phyloP scores from a whole-genome alignment of 2,888 invertebrate species.

The Microdon myrmicae region DNA sequence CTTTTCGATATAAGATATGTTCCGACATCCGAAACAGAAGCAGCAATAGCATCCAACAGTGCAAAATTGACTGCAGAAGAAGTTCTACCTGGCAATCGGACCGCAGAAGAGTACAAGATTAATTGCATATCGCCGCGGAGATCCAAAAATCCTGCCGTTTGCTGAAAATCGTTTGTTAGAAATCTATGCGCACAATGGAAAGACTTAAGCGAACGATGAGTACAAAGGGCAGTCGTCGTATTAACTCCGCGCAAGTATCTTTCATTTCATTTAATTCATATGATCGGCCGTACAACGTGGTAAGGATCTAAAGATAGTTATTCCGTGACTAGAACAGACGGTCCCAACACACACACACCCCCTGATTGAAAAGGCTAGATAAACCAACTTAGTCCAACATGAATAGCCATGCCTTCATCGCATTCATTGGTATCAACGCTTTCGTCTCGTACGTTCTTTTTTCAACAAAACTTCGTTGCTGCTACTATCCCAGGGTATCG shows the following conservation, averaged over 20 bases:
- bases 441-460: constrained; percentile 23
- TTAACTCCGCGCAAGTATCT: constrained; percentile 43
- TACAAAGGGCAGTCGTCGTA: constrained; percentile 28
- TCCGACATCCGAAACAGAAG: constrained; percentile 12
- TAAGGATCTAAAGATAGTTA: constrained; percentile 45
- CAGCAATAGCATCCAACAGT: constrained; percentile 5
- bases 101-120: constrained; percentile 32
- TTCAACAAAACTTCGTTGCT: constrained; percentile 9
- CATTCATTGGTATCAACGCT: constrained; percentile 47
- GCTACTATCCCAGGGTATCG: constrained; percentile 24
- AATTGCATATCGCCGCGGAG: constrained; percentile 39
- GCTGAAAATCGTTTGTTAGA: not conserved
- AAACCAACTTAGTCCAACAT: constrained; percentile 10
- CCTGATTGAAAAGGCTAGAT: constrained; percentile 19
- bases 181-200: too few species aligned
- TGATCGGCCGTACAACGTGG: constrained; percentile 41
- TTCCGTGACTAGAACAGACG: constrained; percentile 34
- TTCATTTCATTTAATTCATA: constrained; percentile 45
- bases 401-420: constrained; percentile 28
- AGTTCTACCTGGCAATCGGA: too few species aligned
- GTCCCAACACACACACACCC: constrained; percentile 4
- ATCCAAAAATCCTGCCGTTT: constrained; percentile 18
- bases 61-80: too few species aligned
- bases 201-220: too few species aligned
- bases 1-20: constrained; percentile 27